Percentiles rank a stretch among this genome's conserved stretches.
These are phyloP conservation scores for Enhydra lutris DNA, from an alignment of 2,113 vertebrate genomes.

Conservation along the genomic window DNA sequence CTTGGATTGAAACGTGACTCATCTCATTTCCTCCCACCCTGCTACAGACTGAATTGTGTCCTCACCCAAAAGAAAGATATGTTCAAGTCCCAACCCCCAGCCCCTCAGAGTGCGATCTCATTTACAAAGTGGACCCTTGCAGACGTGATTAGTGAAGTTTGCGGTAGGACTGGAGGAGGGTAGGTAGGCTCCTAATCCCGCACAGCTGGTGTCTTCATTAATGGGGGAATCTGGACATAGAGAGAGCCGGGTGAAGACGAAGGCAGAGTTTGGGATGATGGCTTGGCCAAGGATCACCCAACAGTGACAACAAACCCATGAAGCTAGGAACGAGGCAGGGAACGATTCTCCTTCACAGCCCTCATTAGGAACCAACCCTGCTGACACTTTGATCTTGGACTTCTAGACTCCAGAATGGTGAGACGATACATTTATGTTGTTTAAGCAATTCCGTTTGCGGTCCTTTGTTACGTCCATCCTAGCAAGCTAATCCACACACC, in stretches of 20 bases:
- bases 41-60: background rate
- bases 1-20: background rate
- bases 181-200: background rate
- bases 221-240: no score
- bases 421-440: background rate
- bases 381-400: background rate
- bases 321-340: background rate
- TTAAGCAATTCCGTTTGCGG: no score
- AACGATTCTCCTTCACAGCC: background rate
- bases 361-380: background rate
- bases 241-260: background rate
- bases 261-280: background rate
- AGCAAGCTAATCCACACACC: background rate
- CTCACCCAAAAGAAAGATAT: background rate
- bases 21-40: no score
- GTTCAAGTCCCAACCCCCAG: background rate
- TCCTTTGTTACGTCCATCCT: rapidly evolving
- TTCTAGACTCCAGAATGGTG: background rate
- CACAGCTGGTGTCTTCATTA: background rate
- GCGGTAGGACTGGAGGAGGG: background rate
- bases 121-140: background rate
- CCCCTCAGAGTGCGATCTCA: background rate
- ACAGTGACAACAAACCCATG: background rate
- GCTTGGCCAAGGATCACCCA: background rate
- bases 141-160: background rate